Evolutionary conservation across 2,797 vertebrate species (phyloP).

Genomic region (Pipistrellus kuhlii): DNA sequence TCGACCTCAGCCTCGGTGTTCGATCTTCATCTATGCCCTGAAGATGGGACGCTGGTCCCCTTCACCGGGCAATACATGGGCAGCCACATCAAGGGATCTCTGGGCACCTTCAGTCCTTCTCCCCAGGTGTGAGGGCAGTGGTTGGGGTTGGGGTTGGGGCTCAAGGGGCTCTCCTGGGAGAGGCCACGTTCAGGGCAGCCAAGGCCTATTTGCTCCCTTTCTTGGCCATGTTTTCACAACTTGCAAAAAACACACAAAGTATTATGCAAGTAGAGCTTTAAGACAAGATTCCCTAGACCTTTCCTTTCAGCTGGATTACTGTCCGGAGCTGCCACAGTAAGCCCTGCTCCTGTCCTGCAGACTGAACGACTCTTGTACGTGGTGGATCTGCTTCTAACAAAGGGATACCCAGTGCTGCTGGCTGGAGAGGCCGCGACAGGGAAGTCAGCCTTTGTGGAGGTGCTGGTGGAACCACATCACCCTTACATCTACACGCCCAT

Average conservation of each 20-base stretch:
- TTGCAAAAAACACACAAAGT: not conserved
- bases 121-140: conserved; percentile 88
- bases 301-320: not conserved
- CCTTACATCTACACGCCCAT: conserved; percentile 82
- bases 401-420: conserved; percentile 89
- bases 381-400: conserved; percentile 88
- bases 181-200: not conserved
- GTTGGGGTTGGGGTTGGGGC: not conserved
- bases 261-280: conserved; percentile 34
- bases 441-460: conserved; percentile 89
- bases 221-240: not conserved
- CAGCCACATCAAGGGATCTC: conserved; percentile 73
- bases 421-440: conserved; percentile 90
- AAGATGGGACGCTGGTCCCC: conserved; percentile 79
- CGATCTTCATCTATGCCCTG: conserved; percentile 88
- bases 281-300: conserved; percentile 1
- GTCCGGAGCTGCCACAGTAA: conserved; percentile 31
- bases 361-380: conserved; percentile 86
- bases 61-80: conserved; percentile 76
- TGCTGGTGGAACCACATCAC: conserved; percentile 85
- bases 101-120: conserved; percentile 75
- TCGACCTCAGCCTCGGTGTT: conserved; percentile 88
- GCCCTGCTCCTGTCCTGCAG: conserved; percentile 47
- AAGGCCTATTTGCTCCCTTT: not conserved
- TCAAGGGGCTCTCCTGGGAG: not conserved